Percentiles rank a stretch among this genome's conserved stretches.
Conservation (phyloP, 2,797 vertebrate species). For the Galago senegalensis region DNA sequence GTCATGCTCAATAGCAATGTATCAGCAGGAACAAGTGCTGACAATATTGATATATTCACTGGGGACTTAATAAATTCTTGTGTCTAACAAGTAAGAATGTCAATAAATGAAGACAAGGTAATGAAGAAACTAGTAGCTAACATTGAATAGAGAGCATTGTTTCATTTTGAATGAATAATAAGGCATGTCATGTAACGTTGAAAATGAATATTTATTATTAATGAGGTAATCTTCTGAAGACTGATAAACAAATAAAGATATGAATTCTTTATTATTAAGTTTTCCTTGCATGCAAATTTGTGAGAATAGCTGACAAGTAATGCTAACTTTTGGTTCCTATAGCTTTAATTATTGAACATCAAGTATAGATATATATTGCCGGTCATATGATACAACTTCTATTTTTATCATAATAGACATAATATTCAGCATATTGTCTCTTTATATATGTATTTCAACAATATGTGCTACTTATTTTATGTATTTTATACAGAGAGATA, state of each 20-base stretch:
- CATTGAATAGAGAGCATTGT: not conserved
- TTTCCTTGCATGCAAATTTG: not conserved
- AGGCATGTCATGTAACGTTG: not conserved
- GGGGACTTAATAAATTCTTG: not conserved
- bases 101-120: not conserved
- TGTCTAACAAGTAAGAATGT: not conserved
- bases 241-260: not conserved
- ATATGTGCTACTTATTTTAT: not conserved
- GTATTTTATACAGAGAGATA: not conserved
- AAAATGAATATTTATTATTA: conserved; percentile 59
- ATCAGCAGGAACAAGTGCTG: not conserved
- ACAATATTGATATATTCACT: not conserved
- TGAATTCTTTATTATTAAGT: not conserved
- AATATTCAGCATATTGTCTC: not conserved
- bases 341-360: conserved; percentile 33
- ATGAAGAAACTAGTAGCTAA: not conserved
- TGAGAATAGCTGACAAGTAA: conserved; percentile 16
- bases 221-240: not conserved
- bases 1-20: not conserved
- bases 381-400: not conserved
- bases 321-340: not conserved
- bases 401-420: not conserved
- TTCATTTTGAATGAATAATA: conserved; percentile 14
- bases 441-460: not conserved
- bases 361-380: not conserved